Percentiles rank a stretch among this genome's conserved stretches.
Conservation (phyloP, 2,888 invertebrate species). For the Spodoptera exigua region DNA sequence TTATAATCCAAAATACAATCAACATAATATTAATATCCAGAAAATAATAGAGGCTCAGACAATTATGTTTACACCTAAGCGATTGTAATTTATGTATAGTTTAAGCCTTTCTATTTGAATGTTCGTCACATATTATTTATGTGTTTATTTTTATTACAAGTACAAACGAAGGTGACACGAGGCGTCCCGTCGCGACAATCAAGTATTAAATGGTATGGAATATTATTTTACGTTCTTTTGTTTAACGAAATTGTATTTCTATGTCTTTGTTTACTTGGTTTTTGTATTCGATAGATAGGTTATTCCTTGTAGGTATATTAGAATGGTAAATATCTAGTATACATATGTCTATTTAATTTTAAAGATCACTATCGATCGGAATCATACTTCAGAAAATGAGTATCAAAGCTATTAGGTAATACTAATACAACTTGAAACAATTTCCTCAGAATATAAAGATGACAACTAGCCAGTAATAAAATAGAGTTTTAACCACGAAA, state of each 20-base stretch:
- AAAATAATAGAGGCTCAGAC: slow-evolving; percentile 18
- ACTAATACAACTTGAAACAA: too few species aligned
- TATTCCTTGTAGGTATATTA: background rate
- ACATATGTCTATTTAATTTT: too few species aligned
- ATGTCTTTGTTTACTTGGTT: background rate
- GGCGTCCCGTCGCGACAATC: slow-evolving; percentile 10
- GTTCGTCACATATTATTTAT: slow-evolving; percentile 18
- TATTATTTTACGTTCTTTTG: slow-evolving; percentile 6
- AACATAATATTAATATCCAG: slow-evolving; percentile 20
- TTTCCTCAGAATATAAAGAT: too few species aligned
- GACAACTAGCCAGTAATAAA: background rate
- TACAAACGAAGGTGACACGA: slow-evolving; percentile 41
- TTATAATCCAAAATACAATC: slow-evolving; percentile 22
- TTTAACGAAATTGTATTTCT: background rate
- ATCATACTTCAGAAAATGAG: too few species aligned
- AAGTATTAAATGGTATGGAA: slow-evolving; percentile 12
- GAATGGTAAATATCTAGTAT: too few species aligned
- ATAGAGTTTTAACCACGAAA: background rate
- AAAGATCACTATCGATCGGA: too few species aligned
- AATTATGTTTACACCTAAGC: slow-evolving; percentile 3
- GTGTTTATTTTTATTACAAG: slow-evolving; percentile 35
- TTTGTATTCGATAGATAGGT: background rate
- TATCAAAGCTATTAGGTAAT: too few species aligned
- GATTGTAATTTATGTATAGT: slow-evolving; percentile 19
- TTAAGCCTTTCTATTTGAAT: slow-evolving; percentile 8